Conservation (phyloP, 2,113 vertebrate species). For the Burhinus oedicnemus region DNA sequence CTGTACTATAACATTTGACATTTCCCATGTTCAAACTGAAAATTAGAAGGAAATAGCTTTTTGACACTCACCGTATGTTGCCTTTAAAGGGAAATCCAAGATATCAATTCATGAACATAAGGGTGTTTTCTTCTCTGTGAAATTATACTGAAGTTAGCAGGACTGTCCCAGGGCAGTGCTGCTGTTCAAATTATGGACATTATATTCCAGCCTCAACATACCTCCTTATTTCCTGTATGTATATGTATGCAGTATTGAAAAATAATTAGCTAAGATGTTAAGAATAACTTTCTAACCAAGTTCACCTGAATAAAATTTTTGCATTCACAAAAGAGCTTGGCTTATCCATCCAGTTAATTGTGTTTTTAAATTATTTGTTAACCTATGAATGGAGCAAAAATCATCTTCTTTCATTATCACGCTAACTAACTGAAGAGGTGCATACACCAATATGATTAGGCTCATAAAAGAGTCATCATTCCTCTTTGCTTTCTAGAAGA, state of each 20-base stretch:
- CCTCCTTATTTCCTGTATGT: background rate
- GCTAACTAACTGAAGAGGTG: background rate
- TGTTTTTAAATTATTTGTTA: background rate
- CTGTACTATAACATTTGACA: background rate
- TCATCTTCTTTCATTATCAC: background rate
- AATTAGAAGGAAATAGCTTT: conserved; percentile 8
- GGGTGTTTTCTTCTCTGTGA: background rate
- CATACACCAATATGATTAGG: background rate
- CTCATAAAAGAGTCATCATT: background rate
- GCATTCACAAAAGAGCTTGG: background rate
- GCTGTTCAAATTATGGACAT: background rate
- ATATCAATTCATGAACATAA: background rate
- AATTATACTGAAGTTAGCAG: background rate
- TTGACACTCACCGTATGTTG: background rate
- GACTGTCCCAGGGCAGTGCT: background rate
- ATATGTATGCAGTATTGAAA: background rate
- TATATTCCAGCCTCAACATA: background rate
- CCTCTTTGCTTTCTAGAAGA: background rate
- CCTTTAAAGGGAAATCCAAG: background rate
- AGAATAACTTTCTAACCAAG: background rate
- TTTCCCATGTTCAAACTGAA: background rate
- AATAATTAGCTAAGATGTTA: background rate
- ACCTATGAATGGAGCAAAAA: background rate
- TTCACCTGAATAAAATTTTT: background rate
- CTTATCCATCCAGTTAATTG: background rate